phyloP scores from a whole-genome alignment of 2,888 invertebrate species.

The Agrotis segetum region DNA sequence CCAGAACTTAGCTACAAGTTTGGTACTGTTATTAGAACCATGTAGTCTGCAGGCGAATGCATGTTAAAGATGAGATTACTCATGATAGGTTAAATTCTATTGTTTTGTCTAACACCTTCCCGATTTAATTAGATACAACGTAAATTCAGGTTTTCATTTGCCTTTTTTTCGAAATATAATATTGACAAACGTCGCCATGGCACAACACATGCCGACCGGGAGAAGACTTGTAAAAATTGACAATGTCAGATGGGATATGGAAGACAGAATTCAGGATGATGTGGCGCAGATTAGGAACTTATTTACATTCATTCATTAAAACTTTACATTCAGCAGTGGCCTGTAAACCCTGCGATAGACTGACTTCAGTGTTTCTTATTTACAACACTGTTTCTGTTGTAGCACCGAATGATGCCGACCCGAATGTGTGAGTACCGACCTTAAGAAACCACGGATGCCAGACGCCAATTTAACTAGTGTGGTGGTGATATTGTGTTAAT shows the following conservation, averaged over 20 bases:
- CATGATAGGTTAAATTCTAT: background rate
- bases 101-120: background rate
- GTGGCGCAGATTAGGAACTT: too few relatives aligned
- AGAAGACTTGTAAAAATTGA: too few relatives aligned
- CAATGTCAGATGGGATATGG: too few relatives aligned
- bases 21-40: background rate
- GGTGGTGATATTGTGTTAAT: constrained; percentile 43
- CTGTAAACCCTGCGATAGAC: too few relatives aligned
- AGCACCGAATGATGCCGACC: background rate
- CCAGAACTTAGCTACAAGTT: background rate
- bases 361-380: too few relatives aligned
- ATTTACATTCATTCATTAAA: too few relatives aligned
- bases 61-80: background rate
- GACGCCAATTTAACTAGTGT: constrained; percentile 37
- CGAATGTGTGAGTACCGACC: background rate
- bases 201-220: background rate
- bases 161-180: background rate
- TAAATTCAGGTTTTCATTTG: background rate
- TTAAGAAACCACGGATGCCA: background rate
- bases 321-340: too few relatives aligned
- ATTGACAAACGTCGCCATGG: background rate
- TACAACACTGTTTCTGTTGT: too few relatives aligned
- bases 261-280: too few relatives aligned
- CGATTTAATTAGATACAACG: background rate
- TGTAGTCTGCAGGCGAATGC: background rate